Percentiles rank a stretch among this genome's conserved stretches.
Conservation (phyloP, 2,888 invertebrate genomes). For the Pasiphila rectangulata region DNA sequence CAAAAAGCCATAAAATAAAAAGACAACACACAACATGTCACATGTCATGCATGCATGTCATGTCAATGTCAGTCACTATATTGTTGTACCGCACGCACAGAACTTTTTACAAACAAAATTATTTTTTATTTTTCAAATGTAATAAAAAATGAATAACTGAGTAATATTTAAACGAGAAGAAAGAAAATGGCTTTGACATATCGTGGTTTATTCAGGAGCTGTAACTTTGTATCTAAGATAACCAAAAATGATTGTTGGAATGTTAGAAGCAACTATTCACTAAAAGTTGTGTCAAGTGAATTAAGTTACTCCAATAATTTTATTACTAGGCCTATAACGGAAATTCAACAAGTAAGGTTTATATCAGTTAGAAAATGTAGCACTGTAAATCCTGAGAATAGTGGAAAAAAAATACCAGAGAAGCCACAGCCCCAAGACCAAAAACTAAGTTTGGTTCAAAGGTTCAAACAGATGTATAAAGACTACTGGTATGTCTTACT, state of each 20-base stretch:
- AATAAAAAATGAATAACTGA: conserved; percentile 39
- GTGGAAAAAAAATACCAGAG: conserved; percentile 17
- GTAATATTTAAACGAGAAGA: conserved; percentile 20
- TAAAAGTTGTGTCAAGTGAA: conserved; percentile 52
- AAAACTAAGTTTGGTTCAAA: conserved; percentile 69
- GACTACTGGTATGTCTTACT: conserved; percentile 98
- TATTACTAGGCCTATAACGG: conserved; percentile 33
- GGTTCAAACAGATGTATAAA: conserved; percentile 94
- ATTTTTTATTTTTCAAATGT: too few species aligned
- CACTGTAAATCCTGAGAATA: conserved; percentile 36
- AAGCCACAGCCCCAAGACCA: conserved; percentile 40
- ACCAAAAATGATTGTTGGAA: conserved; percentile 62
- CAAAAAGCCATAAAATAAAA: too few species aligned
- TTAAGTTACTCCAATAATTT: conserved; percentile 46
- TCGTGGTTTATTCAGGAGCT: conserved; percentile 56
- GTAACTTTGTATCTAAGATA: conserved; percentile 48
- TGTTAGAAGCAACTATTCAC: conserved; percentile 45
- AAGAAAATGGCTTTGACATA: conserved; percentile 64
- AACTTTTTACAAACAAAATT: too few species aligned
- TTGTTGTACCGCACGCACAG: too few species aligned
- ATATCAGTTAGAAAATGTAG: conserved; percentile 42
- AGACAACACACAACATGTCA: too few species aligned
- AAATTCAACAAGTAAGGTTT: conserved; percentile 37
- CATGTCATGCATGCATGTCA: too few species aligned
- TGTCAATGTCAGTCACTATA: too few species aligned